Evolutionary conservation across 2,797 vertebrate genomes (phyloP), one percentile per base, ranked within the genome.

Genomic region (Catharus ustulatus): DNA sequence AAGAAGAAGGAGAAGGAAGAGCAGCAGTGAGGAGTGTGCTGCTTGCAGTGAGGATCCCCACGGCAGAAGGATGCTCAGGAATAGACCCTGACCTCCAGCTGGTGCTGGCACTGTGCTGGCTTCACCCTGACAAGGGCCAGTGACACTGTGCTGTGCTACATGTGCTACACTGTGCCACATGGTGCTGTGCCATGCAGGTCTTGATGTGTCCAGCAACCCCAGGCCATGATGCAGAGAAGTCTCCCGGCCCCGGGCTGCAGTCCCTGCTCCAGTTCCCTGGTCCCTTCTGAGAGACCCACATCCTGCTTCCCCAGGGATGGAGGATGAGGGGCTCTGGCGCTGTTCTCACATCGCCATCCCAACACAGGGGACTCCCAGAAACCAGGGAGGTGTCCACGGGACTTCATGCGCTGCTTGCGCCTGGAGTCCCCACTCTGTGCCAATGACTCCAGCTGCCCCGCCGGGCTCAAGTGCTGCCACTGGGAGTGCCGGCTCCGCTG

Each of bases 401-500:
- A 95, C 63, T 95, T 94, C 66, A 62, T 9, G 1, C 86, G 55
- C 54, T 96, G 95, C 73, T 46, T 92, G 71, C 77, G 5, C 51
- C 86, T n/a, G 84, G 52, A 92, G 20, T 11, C 69, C 34, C 86
- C 92, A 0, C 86, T 90, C 66, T 94, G 95, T 11, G 7, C 90
- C 84, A 76, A 75, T 0, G 85, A 95, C 80, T 90, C 92, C 54
- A 43, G 19, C 62, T 96, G 95, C 30, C 88, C 90, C 0, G 17
- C 69, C 6, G 13, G 38, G 55, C 73, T 92, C 24, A 96, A 95
- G 84, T 94, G 96, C 90, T 96, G 96, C 58, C 17, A 6, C 46
- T 30, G 8, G 40, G 74, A 90, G 19, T 94, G 95, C 74, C 77
- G 5, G 54, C 62, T 87, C 10, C 77, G 62, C 86, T 96, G 95